Base-by-base conservation (phyloP, 2,888 invertebrate species). In the Lochmaea crataegi region DNA sequence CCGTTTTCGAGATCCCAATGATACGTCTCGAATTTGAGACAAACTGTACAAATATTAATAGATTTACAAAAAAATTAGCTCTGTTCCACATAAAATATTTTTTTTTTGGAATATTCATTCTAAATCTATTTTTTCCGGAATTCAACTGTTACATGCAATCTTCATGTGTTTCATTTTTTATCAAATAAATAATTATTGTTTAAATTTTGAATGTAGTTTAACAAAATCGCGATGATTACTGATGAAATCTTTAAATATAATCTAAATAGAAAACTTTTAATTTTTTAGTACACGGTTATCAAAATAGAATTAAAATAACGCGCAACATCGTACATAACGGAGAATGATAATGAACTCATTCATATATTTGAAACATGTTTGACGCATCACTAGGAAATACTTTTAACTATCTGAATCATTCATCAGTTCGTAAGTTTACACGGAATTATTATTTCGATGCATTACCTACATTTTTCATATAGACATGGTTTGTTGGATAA, bases 381-480 rank as follows among this genome's bases (percentile, higher is more conserved):
- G 32, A 58, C 58, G 58, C 58, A 58, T 58, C 12, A 58, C 58
- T 6, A 26, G 58, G 58, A 58, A 26, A 58, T 32, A 14, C 58
- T 58, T 58, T 32, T n/a, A n/a, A n/a, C n/a, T n/a, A n/a, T n/a
- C n/a, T 58, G 58, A 58, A 58, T 66, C 66, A 66, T 56, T n/a
- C 66, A 56, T 66, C 56, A 53, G 38, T 18, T 11, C n/a, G 51
- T 22, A 56, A 1, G 48, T 65, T 65, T 26, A 38, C 16, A 22
- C 26, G 12, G 12, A 66, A 22, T 56, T 26, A 22, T 56, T 26
- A 66, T 58, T 32, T 26, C 3, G 14, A 32, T 12, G 32, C 32
- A 58, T 58, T 4, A 58, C 26, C 51, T n/a, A n/a, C n/a, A 11
- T 51, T 7, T n/a, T 51, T 6, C n/a, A 51, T 51, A n/a, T 51